These are phyloP conservation scores for Corticium candelabrum DNA, from an alignment of 37 sponge, comb jelly and placozoan species.

Conservation along the genomic window DNA sequence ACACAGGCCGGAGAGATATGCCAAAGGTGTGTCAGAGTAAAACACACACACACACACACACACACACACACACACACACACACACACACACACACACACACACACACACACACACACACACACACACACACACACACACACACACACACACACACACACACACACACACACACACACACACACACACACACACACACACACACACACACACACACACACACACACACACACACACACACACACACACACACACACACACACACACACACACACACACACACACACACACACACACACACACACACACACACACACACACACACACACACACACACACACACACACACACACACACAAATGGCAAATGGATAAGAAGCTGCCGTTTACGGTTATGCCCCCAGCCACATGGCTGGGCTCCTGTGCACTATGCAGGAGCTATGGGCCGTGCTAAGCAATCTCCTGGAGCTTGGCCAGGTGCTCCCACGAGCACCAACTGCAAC, in stretches of 20 bases:
- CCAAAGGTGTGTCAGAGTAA: not conserved
- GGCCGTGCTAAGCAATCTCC: too few species aligned
- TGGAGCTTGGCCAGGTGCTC: too few species aligned
- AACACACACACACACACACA: slow-evolving; percentile 5
- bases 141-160: too few species aligned
- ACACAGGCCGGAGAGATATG: not conserved
- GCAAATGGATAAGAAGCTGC: too few species aligned
- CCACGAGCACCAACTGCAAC: too few species aligned
- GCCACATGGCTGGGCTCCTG: too few species aligned
- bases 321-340: not conserved
- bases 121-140: too few species aligned
- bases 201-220: slow-evolving; percentile 5
- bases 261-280: slow-evolving; percentile 5
- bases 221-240: slow-evolving; percentile 5
- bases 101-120: too few species aligned
- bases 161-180: not conserved
- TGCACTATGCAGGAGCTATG: too few species aligned
- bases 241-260: slow-evolving; percentile 5
- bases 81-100: slow-evolving; percentile 5
- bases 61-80: slow-evolving; percentile 5
- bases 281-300: slow-evolving; percentile 5
- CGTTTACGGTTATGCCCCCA: too few species aligned
- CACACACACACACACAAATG: too few species aligned
- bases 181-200: too few species aligned
- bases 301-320: not conserved